Percentiles rank a stretch among this genome's conserved stretches.
These are phyloP conservation scores for Oikopleura dioica DNA, from an alignment of 23 tunicate genomes.

Conservation along the genomic window DNA sequence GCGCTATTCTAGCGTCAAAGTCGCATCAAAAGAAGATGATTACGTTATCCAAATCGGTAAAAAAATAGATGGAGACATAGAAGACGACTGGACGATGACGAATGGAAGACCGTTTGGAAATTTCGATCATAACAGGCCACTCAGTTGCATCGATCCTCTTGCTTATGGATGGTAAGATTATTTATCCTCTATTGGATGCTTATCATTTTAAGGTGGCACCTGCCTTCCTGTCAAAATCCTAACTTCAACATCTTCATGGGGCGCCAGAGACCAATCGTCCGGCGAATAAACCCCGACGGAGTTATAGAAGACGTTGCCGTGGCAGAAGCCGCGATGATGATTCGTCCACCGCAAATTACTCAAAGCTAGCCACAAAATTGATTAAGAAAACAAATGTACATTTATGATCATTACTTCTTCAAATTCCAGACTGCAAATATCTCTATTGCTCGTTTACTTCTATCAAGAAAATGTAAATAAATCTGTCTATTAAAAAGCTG, in stretches of 20 bases:
- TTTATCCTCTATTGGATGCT: too few relatives aligned
- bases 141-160: neutral
- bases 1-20: neutral
- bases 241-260: neutral
- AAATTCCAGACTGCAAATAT: too few relatives aligned
- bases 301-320: neutral
- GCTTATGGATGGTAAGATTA: too few relatives aligned
- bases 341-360: too few relatives aligned
- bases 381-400: too few relatives aligned
- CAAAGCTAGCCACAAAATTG: too few relatives aligned
- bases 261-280: neutral
- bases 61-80: neutral
- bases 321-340: conserved; percentile 9
- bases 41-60: neutral
- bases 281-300: neutral
- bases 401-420: too few relatives aligned
- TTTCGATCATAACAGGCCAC: neutral
- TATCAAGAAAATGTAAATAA: too few relatives aligned
- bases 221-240: neutral
- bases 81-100: neutral
- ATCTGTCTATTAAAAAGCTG: too few relatives aligned
- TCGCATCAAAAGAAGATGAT: neutral
- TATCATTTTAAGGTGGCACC: too few relatives aligned
- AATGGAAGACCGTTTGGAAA: neutral
- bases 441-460: too few relatives aligned